phyloP scores from a whole-genome alignment of 1,140 invertebrate genomes.

The Zaprionus gabonicus region DNA sequence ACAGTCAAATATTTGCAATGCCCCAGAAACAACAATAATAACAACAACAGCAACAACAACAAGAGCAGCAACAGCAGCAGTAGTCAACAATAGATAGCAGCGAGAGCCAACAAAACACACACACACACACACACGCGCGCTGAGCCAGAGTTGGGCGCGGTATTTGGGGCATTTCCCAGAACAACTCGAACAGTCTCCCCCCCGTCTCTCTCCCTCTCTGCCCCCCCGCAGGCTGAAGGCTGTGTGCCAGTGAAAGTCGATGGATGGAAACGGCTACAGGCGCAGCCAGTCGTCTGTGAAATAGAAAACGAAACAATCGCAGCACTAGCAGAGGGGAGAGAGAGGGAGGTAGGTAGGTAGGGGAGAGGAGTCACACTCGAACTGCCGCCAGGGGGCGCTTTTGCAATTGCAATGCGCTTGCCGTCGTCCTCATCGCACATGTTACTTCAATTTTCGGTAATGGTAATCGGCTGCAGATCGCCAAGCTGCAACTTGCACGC shows the following conservation, averaged over 20 bases:
- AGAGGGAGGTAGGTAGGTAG: not conserved
- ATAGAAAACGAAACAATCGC: constrained; percentile 79
- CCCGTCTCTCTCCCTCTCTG: not conserved
- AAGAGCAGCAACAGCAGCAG: not conserved
- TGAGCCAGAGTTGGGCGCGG: constrained; percentile 22
- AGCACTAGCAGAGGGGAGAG: not conserved
- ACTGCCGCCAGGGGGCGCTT: constrained; percentile 59
- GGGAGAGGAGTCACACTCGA: constrained; percentile 12
- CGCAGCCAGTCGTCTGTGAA: constrained; percentile 76
- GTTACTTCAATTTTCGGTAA: constrained; percentile 78
- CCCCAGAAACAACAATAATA: constrained; percentile 36
- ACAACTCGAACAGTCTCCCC: not conserved
- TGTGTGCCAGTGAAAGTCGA: constrained; percentile 73
- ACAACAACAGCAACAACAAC: constrained; percentile 2
- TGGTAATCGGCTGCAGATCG: constrained; percentile 59
- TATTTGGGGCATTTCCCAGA: constrained; percentile 28
- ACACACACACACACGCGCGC: not conserved
- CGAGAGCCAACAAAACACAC: constrained; percentile 37
- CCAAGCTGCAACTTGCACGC: constrained; percentile 25
- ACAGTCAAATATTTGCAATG: constrained; percentile 74
- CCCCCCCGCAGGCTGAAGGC: constrained; percentile 53
- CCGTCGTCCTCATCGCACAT: constrained; percentile 61
- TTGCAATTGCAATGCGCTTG: constrained; percentile 48
- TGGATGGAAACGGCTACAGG: constrained; percentile 17
- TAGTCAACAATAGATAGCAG: constrained; percentile 39